These are phyloP conservation scores for Diorhabda elongata DNA, from an alignment of 1,140 invertebrate genomes.

Conservation along the genomic window DNA sequence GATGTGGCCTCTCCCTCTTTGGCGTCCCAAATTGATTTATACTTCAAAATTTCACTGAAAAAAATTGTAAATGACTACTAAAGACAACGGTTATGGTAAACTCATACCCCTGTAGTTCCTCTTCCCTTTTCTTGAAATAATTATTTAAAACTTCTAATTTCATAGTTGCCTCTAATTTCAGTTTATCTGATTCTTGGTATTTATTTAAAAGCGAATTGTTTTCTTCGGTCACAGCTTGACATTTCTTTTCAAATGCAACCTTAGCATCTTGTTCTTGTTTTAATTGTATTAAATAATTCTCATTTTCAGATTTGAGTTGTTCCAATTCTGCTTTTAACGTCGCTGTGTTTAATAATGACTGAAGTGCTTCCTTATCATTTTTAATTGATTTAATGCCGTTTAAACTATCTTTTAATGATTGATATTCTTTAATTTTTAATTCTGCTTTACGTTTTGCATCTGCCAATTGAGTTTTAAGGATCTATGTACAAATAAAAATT, in stretches of 20 bases:
- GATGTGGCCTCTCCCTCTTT: constrained; percentile 78
- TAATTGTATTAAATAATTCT: constrained; percentile 44
- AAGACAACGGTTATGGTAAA: not conserved
- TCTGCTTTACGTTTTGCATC: constrained; percentile 36
- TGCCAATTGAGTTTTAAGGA: constrained; percentile 26
- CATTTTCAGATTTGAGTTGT: constrained; percentile 48
- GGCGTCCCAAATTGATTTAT: constrained; percentile 77
- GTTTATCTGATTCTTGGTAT: constrained; percentile 68
- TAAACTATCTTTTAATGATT: constrained; percentile 48
- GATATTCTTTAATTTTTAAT: constrained; percentile 42
- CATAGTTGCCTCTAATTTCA: constrained; percentile 75
- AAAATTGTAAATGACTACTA: constrained; percentile 13
- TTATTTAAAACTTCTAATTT: constrained; percentile 78
- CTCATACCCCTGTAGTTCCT: constrained; percentile 74
- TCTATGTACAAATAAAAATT: constrained; percentile 10
- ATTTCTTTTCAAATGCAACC: constrained; percentile 36
- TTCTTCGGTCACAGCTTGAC: constrained; percentile 45
- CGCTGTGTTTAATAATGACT: constrained; percentile 47
- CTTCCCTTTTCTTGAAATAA: constrained; percentile 86
- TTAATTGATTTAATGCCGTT: constrained; percentile 48
- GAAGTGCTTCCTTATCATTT: constrained; percentile 44
- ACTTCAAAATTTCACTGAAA: constrained; percentile 68
- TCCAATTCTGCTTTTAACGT: constrained; percentile 52
- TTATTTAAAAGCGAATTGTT: constrained; percentile 57
- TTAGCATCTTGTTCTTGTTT: constrained; percentile 46